Evolutionary conservation across 2,888 invertebrate species (phyloP), one percentile per base, ranked within the genome.

Genomic region (Acronicta aceris): DNA sequence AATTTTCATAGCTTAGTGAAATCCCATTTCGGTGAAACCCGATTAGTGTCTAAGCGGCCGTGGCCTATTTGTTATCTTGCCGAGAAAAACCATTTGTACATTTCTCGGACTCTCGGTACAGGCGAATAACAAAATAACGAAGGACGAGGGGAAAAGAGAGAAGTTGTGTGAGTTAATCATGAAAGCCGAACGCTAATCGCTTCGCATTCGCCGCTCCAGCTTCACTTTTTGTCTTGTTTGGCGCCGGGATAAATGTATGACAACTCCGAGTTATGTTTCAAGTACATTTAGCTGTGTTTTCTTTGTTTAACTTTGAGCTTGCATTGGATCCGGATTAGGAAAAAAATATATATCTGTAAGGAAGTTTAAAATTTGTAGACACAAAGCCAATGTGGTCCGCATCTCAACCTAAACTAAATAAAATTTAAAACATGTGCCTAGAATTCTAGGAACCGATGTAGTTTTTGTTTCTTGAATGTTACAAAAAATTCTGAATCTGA

Each of bases 1-100:
- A 88, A 89, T 89, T 89, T 88, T 86, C 86, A 87, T 88, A 86
- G 88, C 88, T 88, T 87, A 87, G 85, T 79, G 83, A 79, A 89
- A 88, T 89, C 83, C 84, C 81, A 88, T 90, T 88, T 84, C 83
- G 81, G 79, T 82, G 81, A 85, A 87, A 84, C 84, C 82, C 83
- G 87, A 89, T 90, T 91, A 88, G 83, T 81, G 84, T 84, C 81
- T 89, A 87, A 89, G 85, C 86, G 84, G 83, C 80, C 84, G 83
- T 83, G 83, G 82, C 88, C 86, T 88, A 89, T 89, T 88, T 89
- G 87, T 87, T 90, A 88, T 85, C 87, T 84, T 81, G 81, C 75
- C 75, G 78, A 82, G 83, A 83, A 87, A 87, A 88, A 79, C 71
- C 81, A 74, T 72, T 76, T 72, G 62, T 68, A 67, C 74, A 66